These are phyloP conservation scores for Chromis chromis DNA, from an alignment of 2,797 vertebrate genomes.

Conservation along the genomic window DNA sequence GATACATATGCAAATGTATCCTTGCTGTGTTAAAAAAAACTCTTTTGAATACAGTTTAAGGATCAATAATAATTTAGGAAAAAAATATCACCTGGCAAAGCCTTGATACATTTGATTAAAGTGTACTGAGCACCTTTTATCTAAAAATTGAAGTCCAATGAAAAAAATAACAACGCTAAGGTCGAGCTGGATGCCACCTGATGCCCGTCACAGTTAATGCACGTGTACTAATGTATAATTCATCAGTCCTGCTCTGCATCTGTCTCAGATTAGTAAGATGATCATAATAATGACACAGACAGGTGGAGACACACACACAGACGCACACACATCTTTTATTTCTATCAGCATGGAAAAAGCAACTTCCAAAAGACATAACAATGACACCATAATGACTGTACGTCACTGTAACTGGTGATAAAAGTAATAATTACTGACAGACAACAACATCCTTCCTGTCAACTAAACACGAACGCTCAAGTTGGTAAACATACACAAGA, in stretches of 20 bases:
- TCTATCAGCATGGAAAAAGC: slow-evolving; percentile 22
- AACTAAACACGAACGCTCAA: background rate
- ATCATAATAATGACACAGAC: slow-evolving; percentile 40
- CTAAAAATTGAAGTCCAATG: background rate
- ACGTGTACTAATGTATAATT: slow-evolving; percentile 49
- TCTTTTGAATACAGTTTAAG: background rate
- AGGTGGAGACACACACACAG: background rate
- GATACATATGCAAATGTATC: background rate
- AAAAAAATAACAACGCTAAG: background rate
- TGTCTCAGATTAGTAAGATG: slow-evolving; percentile 51
- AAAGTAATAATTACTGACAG: background rate
- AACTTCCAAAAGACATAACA: slow-evolving; percentile 1
- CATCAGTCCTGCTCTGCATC: slow-evolving; percentile 29
- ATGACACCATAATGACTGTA: background rate
- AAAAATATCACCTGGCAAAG: background rate
- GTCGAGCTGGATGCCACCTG: slow-evolving; percentile 18
- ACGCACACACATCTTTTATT: slow-evolving; percentile 25
- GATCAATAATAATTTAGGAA: too few relatives aligned
- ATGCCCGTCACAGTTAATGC: slow-evolving; percentile 5
- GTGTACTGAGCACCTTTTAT: background rate
- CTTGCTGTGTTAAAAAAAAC: background rate
- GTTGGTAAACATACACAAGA: background rate
- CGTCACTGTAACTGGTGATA: background rate
- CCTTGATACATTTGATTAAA: background rate
- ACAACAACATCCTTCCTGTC: slow-evolving; percentile 3